Percentiles rank a stretch among this genome's conserved stretches.
Conservation (phyloP, 2,113 vertebrate genomes). For the Ochotona princeps region DNA sequence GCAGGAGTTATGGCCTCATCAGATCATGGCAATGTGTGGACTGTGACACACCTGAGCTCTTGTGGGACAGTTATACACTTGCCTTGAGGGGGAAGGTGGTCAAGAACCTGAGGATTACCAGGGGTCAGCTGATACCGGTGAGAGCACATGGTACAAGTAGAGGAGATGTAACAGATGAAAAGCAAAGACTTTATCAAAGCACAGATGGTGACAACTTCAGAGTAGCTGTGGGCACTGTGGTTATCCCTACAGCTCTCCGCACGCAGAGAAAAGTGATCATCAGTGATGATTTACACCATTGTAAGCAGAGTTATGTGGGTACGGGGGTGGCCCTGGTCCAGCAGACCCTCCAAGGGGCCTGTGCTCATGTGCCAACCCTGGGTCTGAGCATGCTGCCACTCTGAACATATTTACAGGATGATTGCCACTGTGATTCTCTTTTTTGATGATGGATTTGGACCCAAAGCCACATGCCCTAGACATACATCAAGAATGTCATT, state of each 20-base stretch:
- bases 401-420: constrained; percentile 17
- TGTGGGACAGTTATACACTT: neutral
- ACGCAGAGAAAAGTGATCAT: constrained; percentile 91
- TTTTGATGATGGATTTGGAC: constrained; percentile 10
- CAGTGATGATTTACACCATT: constrained; percentile 81
- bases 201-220: constrained; percentile 91
- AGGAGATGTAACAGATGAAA: constrained; percentile 92
- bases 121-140: constrained; percentile 92
- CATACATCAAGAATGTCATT: neutral
- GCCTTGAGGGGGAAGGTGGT: neutral
- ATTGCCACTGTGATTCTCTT: constrained; percentile 43
- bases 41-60: neutral
- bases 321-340: too few species aligned
- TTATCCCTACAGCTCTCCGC: constrained; percentile 79
- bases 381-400: too few species aligned
- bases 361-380: too few species aligned
- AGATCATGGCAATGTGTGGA: too few species aligned
- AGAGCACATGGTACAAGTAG: constrained; percentile 83
- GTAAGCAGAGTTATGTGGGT: too few species aligned
- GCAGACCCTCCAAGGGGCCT: too few species aligned
- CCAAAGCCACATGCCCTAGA: neutral
- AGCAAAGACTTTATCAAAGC: constrained; percentile 90
- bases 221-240: constrained; percentile 88
- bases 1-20: too few species aligned
- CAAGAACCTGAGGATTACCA: constrained; percentile 84